phyloP scores from a whole-genome alignment of 37 sponge, comb jelly and placozoan genomes.

The Halichondria panicea region DNA sequence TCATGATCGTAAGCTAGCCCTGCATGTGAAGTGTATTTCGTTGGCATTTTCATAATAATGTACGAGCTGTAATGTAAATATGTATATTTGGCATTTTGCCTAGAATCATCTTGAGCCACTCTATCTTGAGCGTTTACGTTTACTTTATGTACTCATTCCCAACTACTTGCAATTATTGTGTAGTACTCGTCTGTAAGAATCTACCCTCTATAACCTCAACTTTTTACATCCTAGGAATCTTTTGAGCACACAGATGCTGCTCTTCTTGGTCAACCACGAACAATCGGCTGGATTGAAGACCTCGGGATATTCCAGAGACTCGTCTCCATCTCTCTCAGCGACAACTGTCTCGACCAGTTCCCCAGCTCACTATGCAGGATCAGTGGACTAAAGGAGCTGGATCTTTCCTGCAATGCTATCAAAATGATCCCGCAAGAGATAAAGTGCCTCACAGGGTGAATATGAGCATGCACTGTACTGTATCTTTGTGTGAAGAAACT shows the following conservation, averaged over 20 bases:
- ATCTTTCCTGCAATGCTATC: slow-evolving; percentile 69
- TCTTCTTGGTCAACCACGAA: slow-evolving; percentile 16
- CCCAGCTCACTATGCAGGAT: slow-evolving; percentile 70
- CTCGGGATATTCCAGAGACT: slow-evolving; percentile 61
- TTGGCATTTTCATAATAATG: background rate
- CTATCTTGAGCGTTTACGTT: too few relatives aligned
- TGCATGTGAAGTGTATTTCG: background rate
- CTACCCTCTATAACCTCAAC: too few relatives aligned
- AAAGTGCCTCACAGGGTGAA: slow-evolving; percentile 43
- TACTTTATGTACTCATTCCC: too few relatives aligned
- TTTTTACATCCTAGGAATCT: slow-evolving; percentile 7
- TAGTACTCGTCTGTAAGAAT: too few relatives aligned
- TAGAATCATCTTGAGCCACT: too few relatives aligned
- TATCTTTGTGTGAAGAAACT: too few relatives aligned
- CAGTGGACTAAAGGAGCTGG: slow-evolving; percentile 60
- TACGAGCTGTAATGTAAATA: background rate
- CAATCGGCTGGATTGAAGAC: slow-evolving; percentile 77
- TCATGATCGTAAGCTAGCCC: slow-evolving; percentile 44
- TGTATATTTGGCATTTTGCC: too few relatives aligned
- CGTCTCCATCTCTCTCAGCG: slow-evolving; percentile 65
- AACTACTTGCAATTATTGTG: too few relatives aligned
- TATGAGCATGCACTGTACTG: too few relatives aligned
- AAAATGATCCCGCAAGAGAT: slow-evolving; percentile 57
- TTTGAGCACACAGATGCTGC: slow-evolving; percentile 20
- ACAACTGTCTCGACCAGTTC: slow-evolving; percentile 74